phyloP scores from a whole-genome alignment of 2,797 vertebrate species.

The Sphenopsis melanotis region DNA sequence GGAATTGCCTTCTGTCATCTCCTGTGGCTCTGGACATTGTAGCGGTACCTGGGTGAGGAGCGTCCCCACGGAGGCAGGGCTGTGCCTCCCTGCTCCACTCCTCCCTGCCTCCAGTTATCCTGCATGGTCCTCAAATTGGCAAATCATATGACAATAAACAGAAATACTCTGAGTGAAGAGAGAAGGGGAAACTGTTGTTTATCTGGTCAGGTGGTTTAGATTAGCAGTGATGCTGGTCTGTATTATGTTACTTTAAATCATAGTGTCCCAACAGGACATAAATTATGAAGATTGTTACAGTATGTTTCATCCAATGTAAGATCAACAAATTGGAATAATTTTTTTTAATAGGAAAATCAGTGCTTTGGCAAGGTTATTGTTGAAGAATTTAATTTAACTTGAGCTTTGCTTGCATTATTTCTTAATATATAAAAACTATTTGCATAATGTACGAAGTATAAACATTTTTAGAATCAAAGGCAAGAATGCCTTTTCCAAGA shows the following conservation, averaged over 20 bases:
- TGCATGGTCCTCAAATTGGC: constrained; percentile 72
- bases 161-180: constrained; percentile 86
- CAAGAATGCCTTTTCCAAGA: constrained; percentile 66
- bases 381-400: constrained; percentile 79
- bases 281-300: constrained; percentile 87
- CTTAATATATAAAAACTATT: constrained; percentile 81
- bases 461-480: constrained; percentile 72
- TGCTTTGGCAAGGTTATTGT: constrained; percentile 78
- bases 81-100: constrained; percentile 52
- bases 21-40: constrained; percentile 59
- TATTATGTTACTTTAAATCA: constrained; percentile 95
- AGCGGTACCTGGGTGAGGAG: constrained; percentile 61
- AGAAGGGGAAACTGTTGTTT: constrained; percentile 83
- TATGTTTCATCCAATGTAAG: constrained; percentile 83
- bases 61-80: constrained; percentile 27
- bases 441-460: constrained; percentile 77
- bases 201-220: constrained; percentile 93
- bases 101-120: constrained; percentile 69
- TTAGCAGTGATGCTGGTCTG: constrained; percentile 93
- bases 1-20: constrained; percentile 60
- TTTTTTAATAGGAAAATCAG: constrained; percentile 83
- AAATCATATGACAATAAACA: constrained; percentile 93
- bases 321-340: constrained; percentile 88
- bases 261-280: constrained; percentile 90
- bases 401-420: constrained; percentile 77